Conservation (phyloP, 2,113 vertebrate genomes). For the Litocranius walleri region DNA sequence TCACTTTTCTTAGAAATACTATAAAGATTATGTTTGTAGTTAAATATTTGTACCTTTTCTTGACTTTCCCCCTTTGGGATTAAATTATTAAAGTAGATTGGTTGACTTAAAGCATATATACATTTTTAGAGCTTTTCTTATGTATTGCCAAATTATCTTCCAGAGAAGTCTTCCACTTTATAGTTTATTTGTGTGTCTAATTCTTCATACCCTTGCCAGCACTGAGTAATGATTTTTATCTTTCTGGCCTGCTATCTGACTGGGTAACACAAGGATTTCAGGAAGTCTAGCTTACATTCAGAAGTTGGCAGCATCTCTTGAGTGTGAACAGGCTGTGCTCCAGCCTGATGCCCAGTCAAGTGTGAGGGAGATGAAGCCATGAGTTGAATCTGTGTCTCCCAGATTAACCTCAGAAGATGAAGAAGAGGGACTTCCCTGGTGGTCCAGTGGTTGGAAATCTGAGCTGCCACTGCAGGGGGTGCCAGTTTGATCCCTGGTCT, state of each 20-base stretch:
- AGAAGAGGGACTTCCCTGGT: background rate
- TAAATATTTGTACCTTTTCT: background rate
- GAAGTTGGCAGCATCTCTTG: background rate
- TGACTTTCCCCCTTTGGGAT: background rate
- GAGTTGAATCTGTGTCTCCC: background rate
- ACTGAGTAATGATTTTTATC: background rate
- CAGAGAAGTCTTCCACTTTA: background rate
- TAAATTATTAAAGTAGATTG: background rate
- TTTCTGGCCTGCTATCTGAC: background rate
- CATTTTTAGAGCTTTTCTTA: background rate
- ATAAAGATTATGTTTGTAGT: background rate
- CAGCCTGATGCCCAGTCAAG: background rate
- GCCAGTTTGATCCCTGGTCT: background rate
- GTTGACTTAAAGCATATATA: background rate
- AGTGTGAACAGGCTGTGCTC: background rate
- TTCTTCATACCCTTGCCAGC: background rate
- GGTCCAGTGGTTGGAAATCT: background rate
- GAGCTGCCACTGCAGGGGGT: background rate
- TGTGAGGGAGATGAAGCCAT: background rate
- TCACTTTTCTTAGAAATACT: background rate
- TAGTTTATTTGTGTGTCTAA: background rate
- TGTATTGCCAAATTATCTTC: background rate
- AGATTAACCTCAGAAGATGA: background rate
- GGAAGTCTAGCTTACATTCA: background rate
- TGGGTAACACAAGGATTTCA: background rate